These are phyloP conservation scores for Oncopodura yosiiana DNA, from an alignment of 1,140 invertebrate genomes.

Conservation along the genomic window DNA sequence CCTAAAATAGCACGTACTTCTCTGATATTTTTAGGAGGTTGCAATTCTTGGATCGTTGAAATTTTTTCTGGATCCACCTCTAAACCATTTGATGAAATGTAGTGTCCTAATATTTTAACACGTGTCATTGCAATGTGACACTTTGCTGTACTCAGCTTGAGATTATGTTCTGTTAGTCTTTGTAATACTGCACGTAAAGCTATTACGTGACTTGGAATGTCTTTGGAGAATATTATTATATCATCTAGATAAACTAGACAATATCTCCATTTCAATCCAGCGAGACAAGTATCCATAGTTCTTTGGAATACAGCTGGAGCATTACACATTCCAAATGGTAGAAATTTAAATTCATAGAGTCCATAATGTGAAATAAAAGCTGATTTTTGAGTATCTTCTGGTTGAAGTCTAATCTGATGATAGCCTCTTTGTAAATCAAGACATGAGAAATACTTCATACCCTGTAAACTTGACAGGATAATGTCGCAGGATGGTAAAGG, in stretches of 20 bases:
- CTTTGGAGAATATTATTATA: constrained; percentile 4
- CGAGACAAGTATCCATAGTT: constrained; percentile 38
- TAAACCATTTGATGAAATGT: constrained; percentile 37
- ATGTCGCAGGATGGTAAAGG: neutral
- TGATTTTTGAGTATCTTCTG: constrained; percentile 5
- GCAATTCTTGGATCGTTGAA: constrained; percentile 35
- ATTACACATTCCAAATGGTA: constrained; percentile 39
- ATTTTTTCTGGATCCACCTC: constrained; percentile 40
- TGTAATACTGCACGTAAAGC: constrained; percentile 32
- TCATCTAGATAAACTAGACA: constrained; percentile 21
- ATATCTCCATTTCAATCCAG: constrained; percentile 22
- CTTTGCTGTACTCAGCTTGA: constrained; percentile 37
- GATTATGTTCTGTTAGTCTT: constrained; percentile 34
- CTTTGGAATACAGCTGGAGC: constrained; percentile 38
- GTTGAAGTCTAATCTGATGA: neutral
- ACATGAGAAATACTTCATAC: neutral
- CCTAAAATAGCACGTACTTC: constrained; percentile 40
- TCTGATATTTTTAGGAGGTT: constrained; percentile 36
- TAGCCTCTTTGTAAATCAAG: neutral
- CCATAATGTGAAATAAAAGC: constrained; percentile 35
- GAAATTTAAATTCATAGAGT: constrained; percentile 36
- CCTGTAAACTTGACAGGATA: neutral
- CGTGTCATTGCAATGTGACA: constrained; percentile 35
- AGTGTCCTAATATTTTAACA: constrained; percentile 40
- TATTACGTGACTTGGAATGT: too few relatives aligned